phyloP scores from a whole-genome alignment of 2,113 vertebrate genomes.

The Passer domesticus region DNA sequence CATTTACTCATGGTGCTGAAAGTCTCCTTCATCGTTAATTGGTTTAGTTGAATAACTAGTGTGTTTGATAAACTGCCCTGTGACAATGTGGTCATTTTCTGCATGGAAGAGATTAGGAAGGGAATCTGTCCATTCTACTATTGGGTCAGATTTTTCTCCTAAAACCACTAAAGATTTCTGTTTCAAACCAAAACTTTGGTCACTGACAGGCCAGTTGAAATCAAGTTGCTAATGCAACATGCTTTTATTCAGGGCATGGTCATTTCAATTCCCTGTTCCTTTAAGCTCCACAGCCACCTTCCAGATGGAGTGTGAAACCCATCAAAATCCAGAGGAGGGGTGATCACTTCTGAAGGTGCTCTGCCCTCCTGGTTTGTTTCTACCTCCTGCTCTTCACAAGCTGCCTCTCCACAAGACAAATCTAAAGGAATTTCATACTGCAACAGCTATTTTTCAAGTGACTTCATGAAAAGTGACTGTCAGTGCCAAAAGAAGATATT shows the following conservation, averaged over 20 bases:
- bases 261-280: not conserved
- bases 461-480: not conserved
- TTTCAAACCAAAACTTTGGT: not conserved
- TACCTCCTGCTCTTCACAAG: not conserved
- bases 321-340: not conserved
- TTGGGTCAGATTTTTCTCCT: not conserved
- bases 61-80: not conserved
- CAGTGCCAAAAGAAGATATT: not conserved
- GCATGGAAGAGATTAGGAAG: not conserved
- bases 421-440: not conserved
- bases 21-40: not conserved
- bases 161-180: not conserved
- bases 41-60: not conserved
- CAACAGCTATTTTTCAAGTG: not conserved
- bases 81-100: not conserved
- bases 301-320: not conserved
- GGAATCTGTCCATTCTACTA: rapidly evolving
- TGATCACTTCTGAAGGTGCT: not conserved
- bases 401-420: not conserved
- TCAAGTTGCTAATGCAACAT: not conserved
- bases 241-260: not conserved
- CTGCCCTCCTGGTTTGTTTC: not conserved
- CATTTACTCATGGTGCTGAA: not conserved
- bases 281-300: not conserved
- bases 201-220: not conserved